These are phyloP conservation scores for western clawed frog (Xenopus tropicalis) DNA, from an alignment of 2,113 vertebrate species.

Conservation along the genomic window DNA sequence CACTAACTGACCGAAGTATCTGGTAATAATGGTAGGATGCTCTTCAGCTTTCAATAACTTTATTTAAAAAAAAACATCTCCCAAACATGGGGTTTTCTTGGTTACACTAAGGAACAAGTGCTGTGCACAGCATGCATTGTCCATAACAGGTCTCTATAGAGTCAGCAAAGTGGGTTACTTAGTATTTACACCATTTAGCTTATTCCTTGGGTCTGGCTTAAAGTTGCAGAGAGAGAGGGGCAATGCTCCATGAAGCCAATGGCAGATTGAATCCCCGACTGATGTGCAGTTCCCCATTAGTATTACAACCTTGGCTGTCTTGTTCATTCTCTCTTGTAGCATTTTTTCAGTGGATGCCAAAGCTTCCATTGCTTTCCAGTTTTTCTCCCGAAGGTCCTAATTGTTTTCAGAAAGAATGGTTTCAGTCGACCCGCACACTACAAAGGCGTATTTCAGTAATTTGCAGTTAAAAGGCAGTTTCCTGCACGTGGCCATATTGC, in stretches of 20 bases:
- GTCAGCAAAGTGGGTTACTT: too few species aligned
- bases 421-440: slow-evolving; percentile 86
- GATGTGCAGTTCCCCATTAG: slow-evolving; percentile 71
- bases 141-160: too few species aligned
- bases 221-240: slow-evolving; percentile 3
- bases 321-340: slow-evolving; percentile 98
- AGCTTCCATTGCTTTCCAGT: slow-evolving; percentile 99
- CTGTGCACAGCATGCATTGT: too few species aligned
- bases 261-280: slow-evolving; percentile 80
- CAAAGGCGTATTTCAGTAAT: slow-evolving; percentile 55
- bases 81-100: too few species aligned
- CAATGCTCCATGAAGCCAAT: slow-evolving; percentile 55
- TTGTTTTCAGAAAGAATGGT: slow-evolving; percentile 97
- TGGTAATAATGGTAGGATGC: too few species aligned
- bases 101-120: too few species aligned
- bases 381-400: slow-evolving; percentile 99
- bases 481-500: slow-evolving; percentile 56
- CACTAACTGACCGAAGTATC: too few species aligned
- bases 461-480: slow-evolving; percentile 67
- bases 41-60: too few species aligned
- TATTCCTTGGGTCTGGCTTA: not conserved
- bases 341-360: slow-evolving; percentile 99
- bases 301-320: slow-evolving; percentile 96
- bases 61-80: too few species aligned
- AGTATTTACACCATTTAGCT: too few species aligned